Base-by-base conservation (phyloP, 2,888 invertebrate species). In the Hyalella azteca region DNA sequence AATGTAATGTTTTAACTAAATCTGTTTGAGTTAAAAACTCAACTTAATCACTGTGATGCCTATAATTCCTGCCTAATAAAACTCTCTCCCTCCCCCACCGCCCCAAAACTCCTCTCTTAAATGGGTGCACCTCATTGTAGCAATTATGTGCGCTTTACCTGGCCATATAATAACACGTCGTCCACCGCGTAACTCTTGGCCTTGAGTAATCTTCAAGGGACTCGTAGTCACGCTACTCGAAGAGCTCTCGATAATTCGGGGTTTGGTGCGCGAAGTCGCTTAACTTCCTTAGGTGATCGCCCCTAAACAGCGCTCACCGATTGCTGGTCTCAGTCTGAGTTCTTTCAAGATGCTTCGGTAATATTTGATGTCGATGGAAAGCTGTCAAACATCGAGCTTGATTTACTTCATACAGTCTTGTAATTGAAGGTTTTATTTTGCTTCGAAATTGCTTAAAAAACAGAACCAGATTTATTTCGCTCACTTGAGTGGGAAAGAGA, bases 71-170 rank as follows among this genome's bases (percentile, higher is more conserved):
- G n/a, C n/a, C n/a, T n/a, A n/a, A n/a, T n/a, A n/a, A n/a, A n/a
- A n/a, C n/a, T n/a, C n/a, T n/a, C n/a, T n/a, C n/a, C n/a, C n/a
- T n/a, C n/a, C n/a, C n/a, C n/a, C n/a, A n/a, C n/a, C n/a, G n/a
- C n/a, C n/a, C n/a, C n/a, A n/a, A n/a, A n/a, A n/a, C n/a, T n/a
- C 54, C 54, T 22, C 29, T 29, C 54, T 54, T 54, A 54, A 54
- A 54, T 54, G 54, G 54, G 9, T 29, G 54, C 22, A 7, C 54
- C 54, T 54, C 11, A 54, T 54, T 54, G 54, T 5, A n/a, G 39
- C n/a, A 66, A 66, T 66, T 66, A 66, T n/a, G 39, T 15, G 66
- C n/a, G 19, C 66, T 36, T 22, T 66, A 66, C 66, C 66, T 66
- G 66, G 29, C 66, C 66, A 66, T 19, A 5, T 66, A 66, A 66